A percentile compares a stretch with the other conserved stretches of the same genome.
Evolutionary conservation across 2,888 invertebrate species (phyloP).

Genomic region (Pinctada fucata): DNA sequence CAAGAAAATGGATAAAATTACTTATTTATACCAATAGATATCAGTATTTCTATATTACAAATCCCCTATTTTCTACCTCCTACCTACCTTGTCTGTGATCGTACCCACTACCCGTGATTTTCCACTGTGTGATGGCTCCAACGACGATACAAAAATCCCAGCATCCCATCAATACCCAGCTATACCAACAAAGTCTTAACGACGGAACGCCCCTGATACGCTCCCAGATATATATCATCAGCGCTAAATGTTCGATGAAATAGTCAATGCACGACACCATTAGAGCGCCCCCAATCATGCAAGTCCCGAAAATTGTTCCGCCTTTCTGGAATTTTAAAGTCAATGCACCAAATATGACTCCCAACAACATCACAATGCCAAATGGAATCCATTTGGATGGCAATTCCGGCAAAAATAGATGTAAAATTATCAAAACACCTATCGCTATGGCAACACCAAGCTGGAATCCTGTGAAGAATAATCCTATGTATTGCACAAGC

Average conservation of each 20-base stretch:
- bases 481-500: slow-evolving; percentile 88
- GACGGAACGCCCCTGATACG: slow-evolving; percentile 79
- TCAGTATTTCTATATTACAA: no score
- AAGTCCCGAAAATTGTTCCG: slow-evolving; percentile 85
- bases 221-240: slow-evolving; percentile 85
- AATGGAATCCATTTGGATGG: slow-evolving; percentile 85
- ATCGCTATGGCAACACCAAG: slow-evolving; percentile 81
- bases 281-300: slow-evolving; percentile 86
- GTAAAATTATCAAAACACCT: slow-evolving; percentile 74
- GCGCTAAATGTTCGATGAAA: slow-evolving; percentile 84
- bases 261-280: slow-evolving; percentile 85
- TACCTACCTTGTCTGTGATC: slow-evolving; percentile 77
- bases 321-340: slow-evolving; percentile 87
- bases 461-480: slow-evolving; percentile 89
- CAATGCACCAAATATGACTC: slow-evolving; percentile 84
- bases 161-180: slow-evolving; percentile 85
- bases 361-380: slow-evolving; percentile 83
- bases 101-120: slow-evolving; percentile 82
- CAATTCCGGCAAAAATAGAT: slow-evolving; percentile 80
- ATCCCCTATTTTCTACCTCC: not conserved
- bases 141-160: slow-evolving; percentile 86
- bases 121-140: slow-evolving; percentile 84
- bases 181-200: slow-evolving; percentile 83
- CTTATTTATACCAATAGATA: no score
- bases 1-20: no score